phyloP scores from a whole-genome alignment of 2,113 vertebrate species.

The Pterocles orientalis region DNA sequence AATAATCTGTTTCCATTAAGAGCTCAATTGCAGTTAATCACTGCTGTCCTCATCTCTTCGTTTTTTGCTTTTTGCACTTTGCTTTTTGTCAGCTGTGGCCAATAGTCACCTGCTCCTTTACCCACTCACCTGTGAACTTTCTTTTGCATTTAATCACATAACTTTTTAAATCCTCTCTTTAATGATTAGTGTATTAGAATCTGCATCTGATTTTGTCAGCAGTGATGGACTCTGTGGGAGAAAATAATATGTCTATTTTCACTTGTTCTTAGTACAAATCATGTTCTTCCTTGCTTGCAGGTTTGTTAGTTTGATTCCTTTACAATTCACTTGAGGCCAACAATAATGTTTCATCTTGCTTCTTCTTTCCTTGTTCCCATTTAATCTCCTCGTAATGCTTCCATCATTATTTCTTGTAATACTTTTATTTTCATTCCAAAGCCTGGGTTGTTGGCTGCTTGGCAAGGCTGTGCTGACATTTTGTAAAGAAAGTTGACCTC shows the following conservation, averaged over 20 bases:
- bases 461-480: neutral
- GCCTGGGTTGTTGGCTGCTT: neutral
- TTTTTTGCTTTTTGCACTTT: neutral
- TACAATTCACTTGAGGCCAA: neutral
- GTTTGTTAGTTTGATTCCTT: neutral
- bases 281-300: neutral
- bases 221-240: neutral
- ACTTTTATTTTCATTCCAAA: neutral
- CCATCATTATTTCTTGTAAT: neutral
- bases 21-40: slow-evolving; percentile 36
- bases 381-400: neutral
- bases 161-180: neutral
- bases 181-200: neutral
- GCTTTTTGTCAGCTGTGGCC: neutral
- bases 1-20: slow-evolving; percentile 32
- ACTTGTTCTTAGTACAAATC: neutral
- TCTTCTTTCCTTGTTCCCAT: neutral
- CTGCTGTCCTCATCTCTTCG: neutral
- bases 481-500: neutral
- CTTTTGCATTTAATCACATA: neutral
- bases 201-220: neutral
- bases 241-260: neutral
- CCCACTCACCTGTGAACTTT: neutral
- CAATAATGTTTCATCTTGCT: neutral
- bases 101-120: neutral